Conservation (phyloP, 2,797 vertebrate species). For the Oreonectes daqikongensis region DNA sequence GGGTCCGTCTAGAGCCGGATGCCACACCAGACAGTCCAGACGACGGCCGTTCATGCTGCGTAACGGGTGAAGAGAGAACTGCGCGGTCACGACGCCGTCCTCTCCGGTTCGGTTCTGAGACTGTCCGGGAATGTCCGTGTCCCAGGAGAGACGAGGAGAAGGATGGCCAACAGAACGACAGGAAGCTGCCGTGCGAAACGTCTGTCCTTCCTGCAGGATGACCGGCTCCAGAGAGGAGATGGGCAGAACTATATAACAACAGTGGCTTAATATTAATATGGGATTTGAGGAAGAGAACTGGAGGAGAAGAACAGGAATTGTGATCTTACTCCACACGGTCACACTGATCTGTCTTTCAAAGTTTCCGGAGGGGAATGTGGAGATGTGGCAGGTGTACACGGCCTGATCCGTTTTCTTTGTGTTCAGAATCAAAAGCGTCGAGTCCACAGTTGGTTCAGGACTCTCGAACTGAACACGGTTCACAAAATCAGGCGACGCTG, state of each 20-base stretch:
- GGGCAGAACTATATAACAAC: conserved; percentile 74
- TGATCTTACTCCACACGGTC: conserved; percentile 75
- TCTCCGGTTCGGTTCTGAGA: conserved; percentile 68
- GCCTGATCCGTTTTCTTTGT: conserved; percentile 81
- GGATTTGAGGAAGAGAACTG: too few species aligned
- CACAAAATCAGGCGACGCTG: conserved; percentile 70
- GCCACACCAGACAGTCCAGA: conserved; percentile 87
- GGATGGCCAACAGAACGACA: conserved; percentile 87
- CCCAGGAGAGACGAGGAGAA: conserved; percentile 82
- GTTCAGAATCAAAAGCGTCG: conserved; percentile 70
- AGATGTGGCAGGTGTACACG: conserved; percentile 83
- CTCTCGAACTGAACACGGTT: conserved; percentile 72
- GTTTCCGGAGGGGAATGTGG: conserved; percentile 86
- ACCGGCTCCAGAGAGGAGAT: conserved; percentile 83
- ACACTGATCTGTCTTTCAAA: conserved; percentile 76
- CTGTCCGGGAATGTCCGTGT: conserved; percentile 81
- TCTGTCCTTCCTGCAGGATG: conserved; percentile 81
- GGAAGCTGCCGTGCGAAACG: conserved; percentile 78
- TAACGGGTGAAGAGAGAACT: conserved; percentile 83
- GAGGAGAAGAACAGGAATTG: background rate
- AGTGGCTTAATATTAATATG: too few species aligned
- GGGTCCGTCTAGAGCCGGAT: conserved; percentile 79
- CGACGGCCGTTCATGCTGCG: conserved; percentile 86
- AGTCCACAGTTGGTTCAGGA: conserved; percentile 63
- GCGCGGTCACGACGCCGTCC: conserved; percentile 77